phyloP scores from a whole-genome alignment of 1,140 invertebrate genomes.

The Thrips palmi region DNA sequence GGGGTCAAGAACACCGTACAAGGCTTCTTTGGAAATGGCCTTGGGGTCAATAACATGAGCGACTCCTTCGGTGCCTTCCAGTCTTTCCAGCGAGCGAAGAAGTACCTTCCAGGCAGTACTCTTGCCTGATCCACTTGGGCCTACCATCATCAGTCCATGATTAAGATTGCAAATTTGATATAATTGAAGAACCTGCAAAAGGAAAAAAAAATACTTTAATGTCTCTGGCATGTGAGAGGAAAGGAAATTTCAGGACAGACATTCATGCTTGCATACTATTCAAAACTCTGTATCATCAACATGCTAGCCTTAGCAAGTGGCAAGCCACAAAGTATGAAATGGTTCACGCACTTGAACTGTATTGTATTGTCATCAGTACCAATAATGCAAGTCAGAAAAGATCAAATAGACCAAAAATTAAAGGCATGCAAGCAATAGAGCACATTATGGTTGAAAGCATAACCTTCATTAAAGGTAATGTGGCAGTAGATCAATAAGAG shows the following conservation, averaged over 20 bases:
- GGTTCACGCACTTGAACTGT: too few relatives aligned
- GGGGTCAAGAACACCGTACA: slow-evolving; percentile 96
- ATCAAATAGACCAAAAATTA: too few relatives aligned
- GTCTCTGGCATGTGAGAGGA: background rate
- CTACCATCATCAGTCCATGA: slow-evolving; percentile 99
- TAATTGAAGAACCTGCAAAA: slow-evolving; percentile 77
- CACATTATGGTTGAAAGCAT: too few relatives aligned
- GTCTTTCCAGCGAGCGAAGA: slow-evolving; percentile 81
- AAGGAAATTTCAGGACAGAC: slow-evolving; percentile 5
- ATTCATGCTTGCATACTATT: too few relatives aligned
- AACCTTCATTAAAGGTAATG: too few relatives aligned
- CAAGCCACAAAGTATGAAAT: too few relatives aligned
- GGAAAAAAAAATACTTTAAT: slow-evolving; percentile 9
- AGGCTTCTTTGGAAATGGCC: slow-evolving; percentile 93
- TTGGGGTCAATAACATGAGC: slow-evolving; percentile 99
- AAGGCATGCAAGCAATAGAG: too few relatives aligned
- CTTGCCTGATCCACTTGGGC: slow-evolving; percentile 97
- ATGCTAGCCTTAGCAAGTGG: too few relatives aligned
- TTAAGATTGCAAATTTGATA: slow-evolving; percentile 98
- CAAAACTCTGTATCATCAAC: too few relatives aligned
- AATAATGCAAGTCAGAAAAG: too few relatives aligned
- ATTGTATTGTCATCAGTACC: too few relatives aligned
- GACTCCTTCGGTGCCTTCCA: slow-evolving; percentile 83
- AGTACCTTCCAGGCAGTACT: slow-evolving; percentile 92
- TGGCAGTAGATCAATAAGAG: too few relatives aligned